phyloP scores from a whole-genome alignment of 2,888 invertebrate species.

The Ganaspis brasiliensis region DNA sequence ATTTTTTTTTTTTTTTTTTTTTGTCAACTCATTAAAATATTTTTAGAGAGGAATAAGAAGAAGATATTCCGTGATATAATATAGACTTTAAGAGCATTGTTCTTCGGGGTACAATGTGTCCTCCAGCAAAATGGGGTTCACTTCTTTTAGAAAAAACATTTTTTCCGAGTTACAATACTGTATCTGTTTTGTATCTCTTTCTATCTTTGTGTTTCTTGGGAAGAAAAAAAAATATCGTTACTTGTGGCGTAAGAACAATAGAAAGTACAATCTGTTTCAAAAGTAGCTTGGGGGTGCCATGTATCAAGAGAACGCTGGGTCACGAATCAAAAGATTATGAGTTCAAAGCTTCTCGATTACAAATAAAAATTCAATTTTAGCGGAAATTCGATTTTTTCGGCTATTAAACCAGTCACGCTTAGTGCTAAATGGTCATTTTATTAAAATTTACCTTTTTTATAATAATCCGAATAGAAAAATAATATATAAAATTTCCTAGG shows the following conservation, averaged over 20 bases:
- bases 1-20: no score
- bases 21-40: background rate
- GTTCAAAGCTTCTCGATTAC: constrained; percentile 12
- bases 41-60: background rate
- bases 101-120: constrained; percentile 13
- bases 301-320: constrained; percentile 31
- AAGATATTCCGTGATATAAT: constrained; percentile 5
- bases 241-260: constrained; percentile 58
- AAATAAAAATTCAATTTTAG: background rate
- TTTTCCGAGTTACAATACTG: constrained; percentile 29
- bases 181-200: constrained; percentile 37
- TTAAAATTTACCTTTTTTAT: no score
- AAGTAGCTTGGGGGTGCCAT: constrained; percentile 49
- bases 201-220: constrained; percentile 47
- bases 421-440: no score
- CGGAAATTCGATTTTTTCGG: no score
- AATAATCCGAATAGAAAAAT: no score
- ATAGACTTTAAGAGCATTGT: constrained; percentile 35
- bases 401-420: no score
- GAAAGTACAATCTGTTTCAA: constrained; percentile 59
- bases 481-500: no score
- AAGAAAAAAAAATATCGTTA: constrained; percentile 55
- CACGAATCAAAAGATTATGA: constrained; percentile 43
- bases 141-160: background rate
- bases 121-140: constrained; percentile 1